Conservation (phyloP, 2,113 vertebrate species). For the Patagioenas fasciata region DNA sequence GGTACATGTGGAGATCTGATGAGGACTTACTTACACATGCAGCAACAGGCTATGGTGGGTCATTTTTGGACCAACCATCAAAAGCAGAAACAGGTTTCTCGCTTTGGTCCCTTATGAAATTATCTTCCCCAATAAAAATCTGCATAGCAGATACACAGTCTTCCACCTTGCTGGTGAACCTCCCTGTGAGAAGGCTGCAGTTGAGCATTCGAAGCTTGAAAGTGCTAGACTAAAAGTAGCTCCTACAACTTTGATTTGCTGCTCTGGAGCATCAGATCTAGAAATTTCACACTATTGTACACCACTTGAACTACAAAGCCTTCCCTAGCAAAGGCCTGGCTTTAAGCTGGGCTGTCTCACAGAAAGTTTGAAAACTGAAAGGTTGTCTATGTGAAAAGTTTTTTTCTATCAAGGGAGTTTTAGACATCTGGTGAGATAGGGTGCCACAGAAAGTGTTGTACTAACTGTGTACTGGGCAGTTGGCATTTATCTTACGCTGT, state of each 20-base stretch:
- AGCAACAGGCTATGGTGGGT: not conserved
- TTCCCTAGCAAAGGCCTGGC: not conserved
- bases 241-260: not conserved
- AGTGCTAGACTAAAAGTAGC: not conserved
- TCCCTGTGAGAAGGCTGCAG: not conserved
- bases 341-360: not conserved
- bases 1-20: fast-evolving
- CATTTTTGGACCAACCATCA: not conserved
- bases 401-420: not conserved
- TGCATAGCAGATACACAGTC: not conserved
- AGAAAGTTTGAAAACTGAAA: not conserved
- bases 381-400: not conserved
- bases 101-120: not conserved
- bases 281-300: not conserved
- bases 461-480: not conserved
- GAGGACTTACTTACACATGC: fast-evolving
- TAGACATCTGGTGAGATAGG: not conserved
- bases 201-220: not conserved
- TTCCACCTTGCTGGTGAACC: not conserved
- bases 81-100: not conserved
- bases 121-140: not conserved
- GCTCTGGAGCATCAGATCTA: not conserved
- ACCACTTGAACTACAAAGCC: fast-evolving
- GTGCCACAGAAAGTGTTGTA: not conserved
- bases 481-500: no score